Evolutionary conservation across 2,113 vertebrate species (phyloP), one percentile per base, ranked within the genome.

Genomic region (Alethe castanea): DNA sequence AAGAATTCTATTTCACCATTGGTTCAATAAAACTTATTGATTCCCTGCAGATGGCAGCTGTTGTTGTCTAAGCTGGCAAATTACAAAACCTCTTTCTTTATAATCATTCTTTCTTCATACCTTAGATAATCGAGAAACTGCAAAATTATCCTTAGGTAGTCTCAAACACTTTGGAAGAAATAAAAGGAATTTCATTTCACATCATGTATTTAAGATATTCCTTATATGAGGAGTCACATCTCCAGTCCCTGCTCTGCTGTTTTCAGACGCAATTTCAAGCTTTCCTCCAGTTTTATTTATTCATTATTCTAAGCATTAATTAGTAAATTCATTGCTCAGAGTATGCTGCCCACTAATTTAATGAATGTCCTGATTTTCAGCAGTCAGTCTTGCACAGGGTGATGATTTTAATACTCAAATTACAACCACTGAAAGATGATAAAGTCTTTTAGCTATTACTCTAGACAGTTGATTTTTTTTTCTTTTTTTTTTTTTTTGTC

Each of bases 201-300:
- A 56, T 67, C 11, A 44, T 7, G 4, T 48, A 15, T 44, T 81
- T 48, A 53, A 70, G 15, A 23, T 0, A 3, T 36, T 48, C 8
- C 19, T 79, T 54, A 45, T 23, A 50, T 0, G 0, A 90, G 52
- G 8, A 59, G 14, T 24, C 4, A 2, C 45, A 29, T 14, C 56
- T 81, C 13, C 28, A 20, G 8, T 59, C 9, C 29, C 66, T 66
- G 25, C 18, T 45, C 18, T 38, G 11, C 8, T 73, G 29, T 9
- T 83, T 86, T 70, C 54, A 35, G 19, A 13, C 62, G 33, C 16
- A 71, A 22, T 17, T 23, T 33, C 19, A 22, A 62, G 10, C 9
- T 62, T 61, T 70, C 48, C 14, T 42, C 15, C 45, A 38, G 20
- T 38, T 88, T 76, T 24, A 24, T 59, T 52, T 29, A 14, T 48